Evolutionary conservation across 2,113 vertebrate species (phyloP).

Genomic region (Morone chrysops): DNA sequence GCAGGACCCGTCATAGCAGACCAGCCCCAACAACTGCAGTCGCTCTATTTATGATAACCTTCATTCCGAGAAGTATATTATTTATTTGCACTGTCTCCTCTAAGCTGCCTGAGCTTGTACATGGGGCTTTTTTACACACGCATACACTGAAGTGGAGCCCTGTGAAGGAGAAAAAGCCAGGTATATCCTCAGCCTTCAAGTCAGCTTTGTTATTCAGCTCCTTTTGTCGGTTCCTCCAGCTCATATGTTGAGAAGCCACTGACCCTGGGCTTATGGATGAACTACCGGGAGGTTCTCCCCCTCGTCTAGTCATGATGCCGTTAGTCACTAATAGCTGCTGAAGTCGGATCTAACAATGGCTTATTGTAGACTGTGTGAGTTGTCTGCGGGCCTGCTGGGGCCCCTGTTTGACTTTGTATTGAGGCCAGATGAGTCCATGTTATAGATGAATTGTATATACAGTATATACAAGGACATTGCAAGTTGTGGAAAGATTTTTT

Average conservation of each 20-base stretch:
- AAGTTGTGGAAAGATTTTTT: background rate
- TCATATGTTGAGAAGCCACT: constrained; percentile 30
- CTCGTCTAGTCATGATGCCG: constrained; percentile 28
- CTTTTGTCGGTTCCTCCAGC: constrained; percentile 25
- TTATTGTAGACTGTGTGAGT: constrained; percentile 32
- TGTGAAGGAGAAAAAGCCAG: constrained; percentile 11
- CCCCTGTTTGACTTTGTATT: constrained; percentile 28
- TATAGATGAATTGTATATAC: background rate
- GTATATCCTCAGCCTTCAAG: constrained; percentile 21
- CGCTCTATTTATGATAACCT: constrained; percentile 53
- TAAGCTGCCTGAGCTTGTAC: background rate
- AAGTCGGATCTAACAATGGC: constrained; percentile 39
- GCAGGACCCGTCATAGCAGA: constrained; percentile 40
- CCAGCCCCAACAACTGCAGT: constrained; percentile 27
- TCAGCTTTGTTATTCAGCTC: constrained; percentile 27
- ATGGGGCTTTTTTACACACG: background rate
- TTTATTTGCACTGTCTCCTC: constrained; percentile 42
- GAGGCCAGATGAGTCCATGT: background rate
- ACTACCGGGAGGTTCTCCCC: constrained; percentile 16
- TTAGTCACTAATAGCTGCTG: constrained; percentile 50
- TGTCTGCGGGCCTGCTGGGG: constrained; percentile 19
- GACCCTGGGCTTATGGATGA: constrained; percentile 56
- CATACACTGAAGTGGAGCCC: constrained; percentile 11
- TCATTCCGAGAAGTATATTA: constrained; percentile 34
- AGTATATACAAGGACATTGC: background rate